Percentiles rank a stretch among this genome's conserved stretches.
Conservation (phyloP, 1,140 invertebrate genomes). For the Spodoptera litura region DNA sequence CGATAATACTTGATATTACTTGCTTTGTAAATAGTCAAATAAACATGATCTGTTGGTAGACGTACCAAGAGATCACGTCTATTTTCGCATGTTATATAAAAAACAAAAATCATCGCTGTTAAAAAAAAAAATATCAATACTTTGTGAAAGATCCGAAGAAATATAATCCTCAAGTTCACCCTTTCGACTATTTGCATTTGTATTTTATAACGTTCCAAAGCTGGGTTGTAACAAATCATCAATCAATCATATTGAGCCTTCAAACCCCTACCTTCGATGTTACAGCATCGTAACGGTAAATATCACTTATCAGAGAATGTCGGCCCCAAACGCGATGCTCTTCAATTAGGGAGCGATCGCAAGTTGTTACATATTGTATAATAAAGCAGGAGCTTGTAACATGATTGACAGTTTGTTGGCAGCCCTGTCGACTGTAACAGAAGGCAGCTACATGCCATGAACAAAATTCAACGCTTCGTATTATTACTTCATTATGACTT, state of each 20-base stretch:
- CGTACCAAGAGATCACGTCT: no score
- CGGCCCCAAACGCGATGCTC: slow-evolving; percentile 11
- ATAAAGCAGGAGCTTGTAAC: slow-evolving; percentile 22
- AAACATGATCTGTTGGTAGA: no score
- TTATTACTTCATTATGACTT: slow-evolving; percentile 49
- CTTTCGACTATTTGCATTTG: neutral
- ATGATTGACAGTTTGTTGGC: slow-evolving; percentile 42
- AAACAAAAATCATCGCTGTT: no score
- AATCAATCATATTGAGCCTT: slow-evolving; percentile 22
- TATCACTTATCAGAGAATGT: slow-evolving; percentile 27
- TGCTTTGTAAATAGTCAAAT: no score
- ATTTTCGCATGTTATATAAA: no score
- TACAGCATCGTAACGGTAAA: slow-evolving; percentile 12
- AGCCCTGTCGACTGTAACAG: slow-evolving; percentile 16
- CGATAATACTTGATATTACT: no score
- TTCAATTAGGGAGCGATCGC: slow-evolving; percentile 22
- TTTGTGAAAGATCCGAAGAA: neutral
- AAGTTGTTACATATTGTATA: slow-evolving; percentile 21
- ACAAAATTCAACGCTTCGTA: slow-evolving; percentile 37
- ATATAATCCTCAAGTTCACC: neutral
- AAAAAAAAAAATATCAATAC: no score
- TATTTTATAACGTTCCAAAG: neutral
- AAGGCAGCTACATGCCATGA: slow-evolving; percentile 29
- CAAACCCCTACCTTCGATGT: slow-evolving; percentile 8
- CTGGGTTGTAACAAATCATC: neutral